phyloP scores from a whole-genome alignment of 2,888 invertebrate species.

The Lasius fuliginosus region DNA sequence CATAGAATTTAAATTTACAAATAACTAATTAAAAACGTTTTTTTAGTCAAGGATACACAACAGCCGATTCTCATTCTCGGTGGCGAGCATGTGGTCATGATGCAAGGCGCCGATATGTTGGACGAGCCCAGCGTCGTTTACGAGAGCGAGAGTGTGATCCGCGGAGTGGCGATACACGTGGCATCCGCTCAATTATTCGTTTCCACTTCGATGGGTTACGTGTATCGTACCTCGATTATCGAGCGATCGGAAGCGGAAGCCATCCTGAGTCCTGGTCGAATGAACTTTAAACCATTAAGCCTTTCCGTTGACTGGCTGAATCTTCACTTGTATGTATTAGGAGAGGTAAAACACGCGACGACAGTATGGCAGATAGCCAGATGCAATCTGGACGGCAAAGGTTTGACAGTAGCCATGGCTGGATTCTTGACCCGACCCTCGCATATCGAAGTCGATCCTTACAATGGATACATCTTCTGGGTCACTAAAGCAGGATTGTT shows the following conservation, averaged over 20 bases:
- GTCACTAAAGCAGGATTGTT: constrained; percentile 90
- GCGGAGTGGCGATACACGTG: constrained; percentile 93
- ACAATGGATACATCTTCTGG: constrained; percentile 97
- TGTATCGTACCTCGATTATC: constrained; percentile 87
- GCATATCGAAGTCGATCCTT: constrained; percentile 96
- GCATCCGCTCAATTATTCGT: constrained; percentile 91
- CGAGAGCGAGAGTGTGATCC: constrained; percentile 87
- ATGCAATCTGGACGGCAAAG: constrained; percentile 92
- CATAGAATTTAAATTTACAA: background rate
- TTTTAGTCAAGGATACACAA: constrained; percentile 89
- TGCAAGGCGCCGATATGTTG: constrained; percentile 90
- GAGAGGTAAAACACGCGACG: constrained; percentile 89
- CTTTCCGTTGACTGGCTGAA: constrained; percentile 96
- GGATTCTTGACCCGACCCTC: constrained; percentile 91
- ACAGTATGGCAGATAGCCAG: constrained; percentile 91
- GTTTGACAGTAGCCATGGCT: constrained; percentile 90
- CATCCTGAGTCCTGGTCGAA: constrained; percentile 88
- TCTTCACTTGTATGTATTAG: constrained; percentile 93
- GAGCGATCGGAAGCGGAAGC: constrained; percentile 74
- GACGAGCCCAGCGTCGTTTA: constrained; percentile 90
- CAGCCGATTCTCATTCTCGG: constrained; percentile 91
- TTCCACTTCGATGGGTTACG: constrained; percentile 91
- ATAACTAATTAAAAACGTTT: background rate
- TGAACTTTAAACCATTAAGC: constrained; percentile 90
- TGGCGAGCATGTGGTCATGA: constrained; percentile 90